Conservation (phyloP, 2,113 vertebrate genomes). For the Macquaria australasica region DNA sequence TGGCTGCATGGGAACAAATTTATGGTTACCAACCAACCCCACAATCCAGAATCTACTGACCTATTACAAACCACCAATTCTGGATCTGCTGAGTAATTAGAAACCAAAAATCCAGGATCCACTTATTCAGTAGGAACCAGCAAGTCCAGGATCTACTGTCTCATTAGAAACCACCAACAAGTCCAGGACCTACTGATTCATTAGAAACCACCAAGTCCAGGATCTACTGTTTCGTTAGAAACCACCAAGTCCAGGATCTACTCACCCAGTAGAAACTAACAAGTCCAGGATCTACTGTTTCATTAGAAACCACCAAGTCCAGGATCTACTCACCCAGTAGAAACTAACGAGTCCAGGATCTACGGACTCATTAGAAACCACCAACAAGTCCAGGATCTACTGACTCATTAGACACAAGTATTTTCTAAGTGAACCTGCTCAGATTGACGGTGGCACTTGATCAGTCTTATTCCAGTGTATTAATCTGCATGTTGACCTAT, state of each 20-base stretch:
- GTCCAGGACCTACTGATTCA: too few relatives aligned
- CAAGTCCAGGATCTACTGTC: too few relatives aligned
- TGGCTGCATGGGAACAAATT: background rate
- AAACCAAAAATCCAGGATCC: background rate
- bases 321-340: background rate
- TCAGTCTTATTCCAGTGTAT: background rate
- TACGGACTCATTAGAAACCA: too few relatives aligned
- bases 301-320: too few relatives aligned
- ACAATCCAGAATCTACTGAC: background rate
- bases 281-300: background rate
- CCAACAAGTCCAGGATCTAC: background rate
- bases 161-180: too few relatives aligned
- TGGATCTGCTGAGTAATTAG: background rate
- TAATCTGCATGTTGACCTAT: slow-evolving; percentile 14
- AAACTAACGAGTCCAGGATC: too few relatives aligned
- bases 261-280: background rate
- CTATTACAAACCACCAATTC: background rate
- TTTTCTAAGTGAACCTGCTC: background rate
- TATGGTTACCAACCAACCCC: background rate
- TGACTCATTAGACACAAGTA: background rate
- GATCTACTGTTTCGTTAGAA: too few relatives aligned
- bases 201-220: too few relatives aligned
- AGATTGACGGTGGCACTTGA: background rate
- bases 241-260: background rate
- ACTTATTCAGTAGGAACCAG: too few relatives aligned